Conservation (phyloP, 1,140 invertebrate species). For the Drosophila bocki region DNA sequence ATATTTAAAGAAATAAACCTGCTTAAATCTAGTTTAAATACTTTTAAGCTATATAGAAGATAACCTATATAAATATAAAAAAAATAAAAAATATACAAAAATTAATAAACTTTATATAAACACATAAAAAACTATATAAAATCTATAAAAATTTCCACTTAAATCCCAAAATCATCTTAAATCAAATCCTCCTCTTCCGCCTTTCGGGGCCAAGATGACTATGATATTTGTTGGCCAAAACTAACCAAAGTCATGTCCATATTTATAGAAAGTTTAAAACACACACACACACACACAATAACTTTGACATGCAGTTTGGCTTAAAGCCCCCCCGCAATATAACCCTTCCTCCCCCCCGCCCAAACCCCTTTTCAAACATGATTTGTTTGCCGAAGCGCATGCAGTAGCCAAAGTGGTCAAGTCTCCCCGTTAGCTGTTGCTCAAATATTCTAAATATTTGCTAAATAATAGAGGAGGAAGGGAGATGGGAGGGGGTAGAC, state of each 20-base stretch:
- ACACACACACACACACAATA: conserved; percentile 47
- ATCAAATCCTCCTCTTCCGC: background rate
- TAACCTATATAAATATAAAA: too few species aligned
- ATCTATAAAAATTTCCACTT: background rate
- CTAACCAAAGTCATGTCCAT: conserved; percentile 58
- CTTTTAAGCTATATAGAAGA: background rate
- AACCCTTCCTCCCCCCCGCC: background rate
- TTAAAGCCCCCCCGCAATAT: conserved; percentile 5
- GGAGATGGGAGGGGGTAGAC: background rate
- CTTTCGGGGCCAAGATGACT: conserved; percentile 4
- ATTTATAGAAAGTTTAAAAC: conserved; percentile 77
- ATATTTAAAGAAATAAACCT: background rate
- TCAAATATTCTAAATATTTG: conserved; percentile 84
- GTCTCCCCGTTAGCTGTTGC: conserved; percentile 59
- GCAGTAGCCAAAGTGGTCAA: conserved; percentile 77
- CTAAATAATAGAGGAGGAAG: conserved; percentile 72
- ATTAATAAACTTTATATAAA: background rate
- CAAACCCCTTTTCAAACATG: conserved; percentile 43
- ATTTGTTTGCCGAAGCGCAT: conserved; percentile 78
- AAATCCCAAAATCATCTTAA: background rate
- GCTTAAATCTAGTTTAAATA: background rate
- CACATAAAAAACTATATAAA: background rate
- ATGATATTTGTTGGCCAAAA: conserved; percentile 28
- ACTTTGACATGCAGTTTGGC: conserved; percentile 57
- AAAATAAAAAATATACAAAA: background rate